Evolutionary conservation across 2,113 vertebrate genomes (phyloP).

Genomic region (Sula dactylatra): DNA sequence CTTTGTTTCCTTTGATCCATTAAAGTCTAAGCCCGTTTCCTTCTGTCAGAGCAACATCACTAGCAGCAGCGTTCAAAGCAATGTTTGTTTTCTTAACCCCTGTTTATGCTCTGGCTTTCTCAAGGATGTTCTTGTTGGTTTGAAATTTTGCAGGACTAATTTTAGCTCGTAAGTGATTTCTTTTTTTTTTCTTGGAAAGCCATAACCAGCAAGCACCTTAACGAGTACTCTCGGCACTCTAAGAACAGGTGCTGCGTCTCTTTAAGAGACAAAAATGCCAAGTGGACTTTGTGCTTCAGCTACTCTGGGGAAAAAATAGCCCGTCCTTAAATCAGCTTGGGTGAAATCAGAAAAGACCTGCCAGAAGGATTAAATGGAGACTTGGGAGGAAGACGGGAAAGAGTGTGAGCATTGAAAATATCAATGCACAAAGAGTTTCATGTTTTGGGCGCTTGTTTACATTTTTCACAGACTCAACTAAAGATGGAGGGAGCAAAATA

Average conservation of each 20-base stretch:
- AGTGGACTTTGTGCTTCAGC: not conserved
- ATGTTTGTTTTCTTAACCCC: conserved; percentile 37
- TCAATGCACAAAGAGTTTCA: not conserved
- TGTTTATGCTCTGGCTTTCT: conserved; percentile 21
- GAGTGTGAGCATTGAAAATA: not conserved
- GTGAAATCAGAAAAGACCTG: not conserved
- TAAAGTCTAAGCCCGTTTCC: not conserved
- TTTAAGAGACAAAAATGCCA: not conserved
- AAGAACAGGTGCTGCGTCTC: not conserved
- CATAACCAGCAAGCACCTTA: not conserved
- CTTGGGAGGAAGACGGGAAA: not conserved
- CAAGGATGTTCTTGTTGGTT: conserved; percentile 18
- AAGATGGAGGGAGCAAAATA: not conserved
- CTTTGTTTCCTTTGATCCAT: conserved; percentile 49
- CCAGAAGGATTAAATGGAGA: not conserved
- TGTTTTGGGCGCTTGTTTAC: not conserved
- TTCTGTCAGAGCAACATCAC: conserved; percentile 21
- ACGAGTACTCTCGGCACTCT: not conserved
- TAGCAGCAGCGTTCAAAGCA: conserved; percentile 20
- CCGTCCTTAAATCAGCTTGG: not conserved
- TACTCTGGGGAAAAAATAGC: not conserved
- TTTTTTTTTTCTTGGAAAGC: conserved; percentile 49
- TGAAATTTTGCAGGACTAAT: conserved; percentile 55
- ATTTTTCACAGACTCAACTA: not conserved
- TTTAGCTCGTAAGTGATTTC: not conserved